Percentiles rank a stretch among this genome's conserved stretches.
phyloP scores from a whole-genome alignment of 2,888 invertebrate species.

The Hartigia nigra region DNA sequence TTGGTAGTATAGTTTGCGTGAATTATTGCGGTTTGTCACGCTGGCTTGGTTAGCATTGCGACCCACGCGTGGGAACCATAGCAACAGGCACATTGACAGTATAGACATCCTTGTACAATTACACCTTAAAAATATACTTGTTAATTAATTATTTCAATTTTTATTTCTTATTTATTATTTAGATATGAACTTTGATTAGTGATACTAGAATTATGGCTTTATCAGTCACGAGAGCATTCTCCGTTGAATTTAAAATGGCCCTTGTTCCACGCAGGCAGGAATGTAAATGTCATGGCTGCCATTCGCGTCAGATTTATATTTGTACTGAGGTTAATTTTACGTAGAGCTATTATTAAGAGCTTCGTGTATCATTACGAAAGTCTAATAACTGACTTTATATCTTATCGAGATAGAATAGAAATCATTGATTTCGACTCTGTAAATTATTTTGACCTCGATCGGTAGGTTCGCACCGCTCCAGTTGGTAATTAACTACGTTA shows the following conservation, averaged over 20 bases:
- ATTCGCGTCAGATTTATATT: background rate
- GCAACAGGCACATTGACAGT: constrained; percentile 1
- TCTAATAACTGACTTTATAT: background rate
- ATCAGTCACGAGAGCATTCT: background rate
- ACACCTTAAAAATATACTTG: too few species aligned
- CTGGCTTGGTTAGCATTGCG: constrained; percentile 24
- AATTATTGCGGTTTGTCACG: constrained; percentile 12
- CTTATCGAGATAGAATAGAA: background rate
- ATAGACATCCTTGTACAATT: background rate
- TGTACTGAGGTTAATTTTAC: background rate
- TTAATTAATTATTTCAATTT: background rate
- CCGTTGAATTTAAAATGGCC: background rate
- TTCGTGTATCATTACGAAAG: background rate
- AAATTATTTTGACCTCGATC: background rate
- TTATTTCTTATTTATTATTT: background rate
- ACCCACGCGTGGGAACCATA: constrained; percentile 36
- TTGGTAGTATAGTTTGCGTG: background rate
- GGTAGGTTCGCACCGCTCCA: background rate
- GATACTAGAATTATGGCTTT: background rate
- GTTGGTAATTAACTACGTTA: background rate
- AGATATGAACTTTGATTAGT: background rate
- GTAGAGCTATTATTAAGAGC: background rate
- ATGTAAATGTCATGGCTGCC: background rate
- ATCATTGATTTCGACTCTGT: background rate
- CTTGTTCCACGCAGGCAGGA: background rate